Conservation (phyloP, 1,140 invertebrate species). For the Heliconius melpomene region DNA sequence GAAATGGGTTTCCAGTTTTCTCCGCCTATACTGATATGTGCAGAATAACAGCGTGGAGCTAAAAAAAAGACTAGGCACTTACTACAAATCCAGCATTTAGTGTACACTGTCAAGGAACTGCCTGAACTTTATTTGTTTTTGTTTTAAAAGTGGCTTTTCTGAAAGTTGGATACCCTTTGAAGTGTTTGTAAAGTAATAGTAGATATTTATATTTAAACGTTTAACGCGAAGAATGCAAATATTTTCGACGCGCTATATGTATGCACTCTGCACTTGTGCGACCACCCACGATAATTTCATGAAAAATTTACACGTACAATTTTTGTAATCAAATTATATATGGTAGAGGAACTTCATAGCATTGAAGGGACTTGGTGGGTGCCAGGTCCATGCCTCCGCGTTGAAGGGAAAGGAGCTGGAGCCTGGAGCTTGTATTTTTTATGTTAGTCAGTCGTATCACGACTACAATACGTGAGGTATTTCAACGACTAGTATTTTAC, state of each 20-base stretch:
- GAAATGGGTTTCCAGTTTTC: no score
- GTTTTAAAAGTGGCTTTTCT: not conserved
- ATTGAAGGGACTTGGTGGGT: no score
- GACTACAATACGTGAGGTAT: not conserved
- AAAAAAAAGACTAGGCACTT: no score
- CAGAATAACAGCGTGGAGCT: no score
- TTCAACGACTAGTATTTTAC: not conserved
- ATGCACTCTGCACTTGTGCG: not conserved
- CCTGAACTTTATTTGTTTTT: not conserved
- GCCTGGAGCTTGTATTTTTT: no score
- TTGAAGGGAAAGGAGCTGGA: no score
- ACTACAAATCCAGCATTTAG: no score
- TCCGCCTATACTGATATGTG: no score
- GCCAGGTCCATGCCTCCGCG: no score
- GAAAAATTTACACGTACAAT: no score
- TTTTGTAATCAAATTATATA: no score
- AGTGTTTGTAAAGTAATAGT: not conserved
- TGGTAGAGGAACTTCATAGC: no score
- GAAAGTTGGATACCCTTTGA: slow-evolving; percentile 1
- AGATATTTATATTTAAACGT: not conserved
- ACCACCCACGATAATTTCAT: not conserved
- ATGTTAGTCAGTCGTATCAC: not conserved
- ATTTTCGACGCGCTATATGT: not conserved
- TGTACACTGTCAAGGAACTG: not conserved
- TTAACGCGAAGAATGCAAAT: not conserved